A percentile compares a stretch with the other conserved stretches of the same genome.
Evolutionary conservation across 2,113 vertebrate species (phyloP).

Genomic region (Zosterops lateralis): DNA sequence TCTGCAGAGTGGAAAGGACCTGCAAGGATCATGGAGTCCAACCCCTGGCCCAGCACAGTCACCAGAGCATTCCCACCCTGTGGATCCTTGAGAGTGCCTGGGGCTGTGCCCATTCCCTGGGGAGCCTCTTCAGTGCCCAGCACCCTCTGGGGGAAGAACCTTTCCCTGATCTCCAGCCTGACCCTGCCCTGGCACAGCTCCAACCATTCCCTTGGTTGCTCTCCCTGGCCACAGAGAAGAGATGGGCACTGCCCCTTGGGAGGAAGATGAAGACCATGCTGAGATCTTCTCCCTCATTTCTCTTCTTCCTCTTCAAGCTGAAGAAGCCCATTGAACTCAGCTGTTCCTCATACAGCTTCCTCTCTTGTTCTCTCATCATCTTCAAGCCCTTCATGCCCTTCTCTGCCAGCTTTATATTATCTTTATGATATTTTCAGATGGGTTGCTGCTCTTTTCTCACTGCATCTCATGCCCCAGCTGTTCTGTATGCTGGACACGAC

Average conservation of each 20-base stretch:
- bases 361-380: background rate
- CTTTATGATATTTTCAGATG: background rate
- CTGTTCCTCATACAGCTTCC: background rate
- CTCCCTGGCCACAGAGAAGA: background rate
- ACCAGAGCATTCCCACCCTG: background rate
- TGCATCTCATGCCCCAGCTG: background rate
- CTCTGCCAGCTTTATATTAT: background rate
- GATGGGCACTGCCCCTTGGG: rapidly evolving
- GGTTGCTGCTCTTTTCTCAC: background rate
- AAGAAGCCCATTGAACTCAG: background rate
- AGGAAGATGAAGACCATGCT: background rate
- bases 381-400: background rate
- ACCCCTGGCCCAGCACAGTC: background rate
- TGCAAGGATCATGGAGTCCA: background rate
- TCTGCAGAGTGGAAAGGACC: background rate
- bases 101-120: background rate
- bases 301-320: background rate
- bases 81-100: background rate
- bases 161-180: background rate
- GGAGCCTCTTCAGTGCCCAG: background rate
- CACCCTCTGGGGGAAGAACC: background rate
- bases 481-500: background rate
- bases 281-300: background rate
- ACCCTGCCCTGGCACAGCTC: background rate
- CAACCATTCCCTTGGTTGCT: rapidly evolving